Evolutionary conservation across 1,140 invertebrate species (phyloP).

Genomic region (Aplysia californica): DNA sequence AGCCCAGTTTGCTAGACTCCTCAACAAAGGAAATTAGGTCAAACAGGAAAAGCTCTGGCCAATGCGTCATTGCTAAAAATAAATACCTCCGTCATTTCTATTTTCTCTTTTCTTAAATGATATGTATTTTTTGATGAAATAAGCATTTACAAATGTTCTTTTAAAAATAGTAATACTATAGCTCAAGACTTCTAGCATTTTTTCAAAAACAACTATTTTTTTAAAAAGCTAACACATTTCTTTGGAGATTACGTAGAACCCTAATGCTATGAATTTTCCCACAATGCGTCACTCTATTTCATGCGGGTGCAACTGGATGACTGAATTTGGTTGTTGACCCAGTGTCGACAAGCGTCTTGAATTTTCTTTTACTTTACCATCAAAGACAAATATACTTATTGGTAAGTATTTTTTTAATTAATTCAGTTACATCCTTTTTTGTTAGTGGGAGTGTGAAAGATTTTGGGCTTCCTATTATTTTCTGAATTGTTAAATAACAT

Average conservation of each 20-base stretch:
- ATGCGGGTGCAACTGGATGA: not conserved
- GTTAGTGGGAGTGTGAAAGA: too few species aligned
- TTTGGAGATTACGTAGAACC: not conserved
- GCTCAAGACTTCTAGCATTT: not conserved
- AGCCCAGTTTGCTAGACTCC: too few species aligned
- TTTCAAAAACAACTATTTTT: not conserved
- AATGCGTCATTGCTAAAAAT: slow-evolving; percentile 8
- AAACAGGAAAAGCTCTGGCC: too few species aligned
- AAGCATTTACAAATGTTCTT: not conserved
- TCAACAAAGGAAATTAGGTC: too few species aligned
- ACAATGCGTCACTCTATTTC: slow-evolving; percentile 4
- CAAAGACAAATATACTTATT: too few species aligned
- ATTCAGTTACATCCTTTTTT: too few species aligned
- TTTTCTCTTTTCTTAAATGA: slow-evolving; percentile 10
- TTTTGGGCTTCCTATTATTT: too few species aligned
- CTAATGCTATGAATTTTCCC: slow-evolving; percentile 26
- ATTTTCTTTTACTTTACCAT: too few species aligned
- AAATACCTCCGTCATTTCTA: slow-evolving; percentile 30
- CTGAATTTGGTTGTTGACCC: too few species aligned
- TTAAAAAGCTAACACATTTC: not conserved
- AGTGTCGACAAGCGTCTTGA: too few species aligned
- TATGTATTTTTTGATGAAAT: not conserved
- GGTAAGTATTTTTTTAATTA: too few species aligned
- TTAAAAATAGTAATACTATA: not conserved
- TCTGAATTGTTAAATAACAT: too few species aligned